phyloP scores from a whole-genome alignment of 1,140 invertebrate species.

The Atopsyche davidsoni region DNA sequence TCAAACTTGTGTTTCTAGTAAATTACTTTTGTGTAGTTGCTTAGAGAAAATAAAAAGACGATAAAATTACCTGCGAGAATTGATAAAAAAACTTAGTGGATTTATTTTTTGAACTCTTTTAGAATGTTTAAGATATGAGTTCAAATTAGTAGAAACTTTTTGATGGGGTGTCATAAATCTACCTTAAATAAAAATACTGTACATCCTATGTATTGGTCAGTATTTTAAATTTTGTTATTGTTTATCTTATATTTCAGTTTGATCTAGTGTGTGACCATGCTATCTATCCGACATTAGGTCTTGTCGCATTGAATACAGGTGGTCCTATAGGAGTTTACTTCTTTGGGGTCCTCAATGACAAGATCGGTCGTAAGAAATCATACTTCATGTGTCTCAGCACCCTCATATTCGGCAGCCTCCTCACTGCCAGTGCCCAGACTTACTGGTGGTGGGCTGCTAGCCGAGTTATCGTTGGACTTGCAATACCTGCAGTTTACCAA shows the following conservation, averaged over 20 bases:
- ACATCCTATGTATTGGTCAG: no score
- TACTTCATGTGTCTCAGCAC: constrained; percentile 77
- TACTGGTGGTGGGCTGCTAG: constrained; percentile 78
- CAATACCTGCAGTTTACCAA: constrained; percentile 89
- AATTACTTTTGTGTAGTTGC: no score
- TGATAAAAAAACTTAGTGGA: no score
- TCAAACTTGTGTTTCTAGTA: no score
- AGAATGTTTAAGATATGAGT: no score
- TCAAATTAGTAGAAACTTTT: no score
- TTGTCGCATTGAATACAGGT: constrained; percentile 75
- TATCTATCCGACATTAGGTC: constrained; percentile 78
- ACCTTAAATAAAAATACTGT: no score
- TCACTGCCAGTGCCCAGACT: constrained; percentile 66
- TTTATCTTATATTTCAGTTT: constrained; percentile 56
- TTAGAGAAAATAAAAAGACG: no score
- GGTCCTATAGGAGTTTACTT: constrained; percentile 81
- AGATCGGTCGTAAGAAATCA: constrained; percentile 71
- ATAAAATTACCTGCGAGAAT: no score
- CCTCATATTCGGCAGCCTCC: constrained; percentile 67
- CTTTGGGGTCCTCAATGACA: constrained; percentile 78
- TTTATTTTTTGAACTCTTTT: no score
- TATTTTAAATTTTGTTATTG: no score
- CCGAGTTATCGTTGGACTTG: constrained; percentile 73
- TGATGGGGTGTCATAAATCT: no score
- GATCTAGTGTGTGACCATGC: constrained; percentile 77